These are phyloP conservation scores for Proterorhinus semilunaris DNA, from an alignment of 2,113 vertebrate genomes.

Conservation along the genomic window DNA sequence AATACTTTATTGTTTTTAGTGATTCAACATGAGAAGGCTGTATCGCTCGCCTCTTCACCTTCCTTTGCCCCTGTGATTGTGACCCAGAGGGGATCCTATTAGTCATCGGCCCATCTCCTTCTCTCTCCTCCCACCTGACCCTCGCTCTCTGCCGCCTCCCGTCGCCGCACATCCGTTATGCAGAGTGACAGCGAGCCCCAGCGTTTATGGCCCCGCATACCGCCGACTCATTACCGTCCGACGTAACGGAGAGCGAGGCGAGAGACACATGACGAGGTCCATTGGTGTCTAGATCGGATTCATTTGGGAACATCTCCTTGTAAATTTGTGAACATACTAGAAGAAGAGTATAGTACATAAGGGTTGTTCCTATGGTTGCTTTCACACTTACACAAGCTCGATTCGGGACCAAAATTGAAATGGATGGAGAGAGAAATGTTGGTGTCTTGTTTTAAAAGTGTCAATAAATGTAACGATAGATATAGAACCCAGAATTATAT, in stretches of 20 bases:
- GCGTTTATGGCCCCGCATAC: constrained; percentile 92
- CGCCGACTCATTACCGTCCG: constrained; percentile 92
- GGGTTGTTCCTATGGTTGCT: too few relatives aligned
- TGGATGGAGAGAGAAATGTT: too few relatives aligned
- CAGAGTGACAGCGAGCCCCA: constrained; percentile 90
- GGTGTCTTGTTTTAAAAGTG: too few relatives aligned
- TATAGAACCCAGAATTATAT: too few relatives aligned
- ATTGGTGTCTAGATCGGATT: too few relatives aligned
- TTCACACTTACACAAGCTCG: too few relatives aligned
- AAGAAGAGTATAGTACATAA: too few relatives aligned
- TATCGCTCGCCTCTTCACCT: constrained; percentile 48
- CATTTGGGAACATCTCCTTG: too few relatives aligned
- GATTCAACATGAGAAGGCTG: constrained; percentile 14
- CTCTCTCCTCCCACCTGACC: constrained; percentile 36
- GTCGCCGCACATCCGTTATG: constrained; percentile 87
- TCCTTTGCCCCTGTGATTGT: constrained; percentile 42
- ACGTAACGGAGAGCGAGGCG: constrained; percentile 79
- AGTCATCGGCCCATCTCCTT: constrained; percentile 40
- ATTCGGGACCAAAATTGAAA: too few relatives aligned
- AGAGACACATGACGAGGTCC: neutral
- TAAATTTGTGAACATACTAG: too few relatives aligned
- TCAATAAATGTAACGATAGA: too few relatives aligned
- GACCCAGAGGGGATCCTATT: constrained; percentile 40
- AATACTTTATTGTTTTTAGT: too few relatives aligned
- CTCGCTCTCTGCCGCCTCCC: constrained; percentile 65